phyloP scores from a whole-genome alignment of 2,797 vertebrate species.

The Thunnus albacares region DNA sequence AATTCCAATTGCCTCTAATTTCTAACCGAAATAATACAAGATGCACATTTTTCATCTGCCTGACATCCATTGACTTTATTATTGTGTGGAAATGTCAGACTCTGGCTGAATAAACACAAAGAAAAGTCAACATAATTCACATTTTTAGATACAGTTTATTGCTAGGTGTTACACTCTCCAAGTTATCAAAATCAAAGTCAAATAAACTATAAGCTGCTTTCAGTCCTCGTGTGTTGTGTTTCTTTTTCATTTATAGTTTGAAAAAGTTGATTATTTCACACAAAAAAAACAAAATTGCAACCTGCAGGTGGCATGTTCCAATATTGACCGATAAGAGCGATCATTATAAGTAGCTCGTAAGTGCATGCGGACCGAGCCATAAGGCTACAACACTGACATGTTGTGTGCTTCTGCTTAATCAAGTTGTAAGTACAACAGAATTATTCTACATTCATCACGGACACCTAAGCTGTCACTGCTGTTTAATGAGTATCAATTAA shows the following conservation, averaged over 20 bases:
- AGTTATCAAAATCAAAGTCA: slow-evolving; percentile 62
- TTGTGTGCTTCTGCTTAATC: slow-evolving; percentile 84
- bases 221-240: slow-evolving; percentile 16
- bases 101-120: slow-evolving; percentile 73
- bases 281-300: neutral
- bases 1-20: slow-evolving; percentile 85
- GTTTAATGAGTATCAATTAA: slow-evolving; percentile 90
- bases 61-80: slow-evolving; percentile 80
- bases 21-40: slow-evolving; percentile 81
- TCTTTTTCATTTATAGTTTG: slow-evolving; percentile 48
- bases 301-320: slow-evolving; percentile 12
- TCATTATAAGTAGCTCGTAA: slow-evolving; percentile 48
- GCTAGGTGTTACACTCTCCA: slow-evolving; percentile 46
- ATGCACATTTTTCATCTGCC: slow-evolving; percentile 82
- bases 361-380: slow-evolving; percentile 58
- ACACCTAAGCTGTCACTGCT: slow-evolving; percentile 88
- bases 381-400: slow-evolving; percentile 75
- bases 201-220: slow-evolving; percentile 44
- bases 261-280: slow-evolving; percentile 44
- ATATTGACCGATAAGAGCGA: slow-evolving; percentile 19
- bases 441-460: slow-evolving; percentile 88
- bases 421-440: slow-evolving; percentile 87
- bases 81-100: slow-evolving; percentile 76
- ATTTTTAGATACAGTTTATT: slow-evolving; percentile 60
- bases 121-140: slow-evolving; percentile 73